Conservation (phyloP, 1,140 invertebrate species). For the Macrosteles quadrilineatus region DNA sequence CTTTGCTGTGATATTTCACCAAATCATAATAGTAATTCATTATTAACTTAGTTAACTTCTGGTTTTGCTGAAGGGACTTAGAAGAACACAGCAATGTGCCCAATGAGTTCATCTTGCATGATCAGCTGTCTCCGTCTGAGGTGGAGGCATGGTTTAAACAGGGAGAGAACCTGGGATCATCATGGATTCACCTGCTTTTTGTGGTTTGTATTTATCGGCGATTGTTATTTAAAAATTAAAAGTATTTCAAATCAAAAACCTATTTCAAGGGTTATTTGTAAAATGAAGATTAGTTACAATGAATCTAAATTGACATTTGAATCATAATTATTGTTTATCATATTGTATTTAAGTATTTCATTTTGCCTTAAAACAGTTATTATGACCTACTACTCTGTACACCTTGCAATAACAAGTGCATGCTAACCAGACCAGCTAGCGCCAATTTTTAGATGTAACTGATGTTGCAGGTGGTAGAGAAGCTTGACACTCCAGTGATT, state of each 20-base stretch:
- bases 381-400: too few relatives aligned
- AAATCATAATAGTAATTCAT: too few relatives aligned
- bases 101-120: slow-evolving; percentile 47
- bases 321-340: not conserved
- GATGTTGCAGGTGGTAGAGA: slow-evolving; percentile 67
- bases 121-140: slow-evolving; percentile 52
- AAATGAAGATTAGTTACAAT: slow-evolving; percentile 11
- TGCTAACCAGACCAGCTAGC: too few relatives aligned
- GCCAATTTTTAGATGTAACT: too few relatives aligned
- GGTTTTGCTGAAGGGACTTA: slow-evolving; percentile 53
- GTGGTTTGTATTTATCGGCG: slow-evolving; percentile 49
- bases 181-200: slow-evolving; percentile 62
- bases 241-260: slow-evolving; percentile 19
- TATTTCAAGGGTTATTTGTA: slow-evolving; percentile 8
- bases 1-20: too few relatives aligned
- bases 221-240: not conserved
- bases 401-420: too few relatives aligned
- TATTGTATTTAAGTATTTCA: not conserved
- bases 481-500: slow-evolving; percentile 66
- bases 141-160: slow-evolving; percentile 55
- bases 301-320: slow-evolving; percentile 2
- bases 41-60: too few relatives aligned
- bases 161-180: slow-evolving; percentile 58
- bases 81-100: slow-evolving; percentile 54
- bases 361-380: too few relatives aligned